Evolutionary conservation across 2,888 invertebrate genomes (phyloP).

Genomic region (Pristionchus exspectatus): DNA sequence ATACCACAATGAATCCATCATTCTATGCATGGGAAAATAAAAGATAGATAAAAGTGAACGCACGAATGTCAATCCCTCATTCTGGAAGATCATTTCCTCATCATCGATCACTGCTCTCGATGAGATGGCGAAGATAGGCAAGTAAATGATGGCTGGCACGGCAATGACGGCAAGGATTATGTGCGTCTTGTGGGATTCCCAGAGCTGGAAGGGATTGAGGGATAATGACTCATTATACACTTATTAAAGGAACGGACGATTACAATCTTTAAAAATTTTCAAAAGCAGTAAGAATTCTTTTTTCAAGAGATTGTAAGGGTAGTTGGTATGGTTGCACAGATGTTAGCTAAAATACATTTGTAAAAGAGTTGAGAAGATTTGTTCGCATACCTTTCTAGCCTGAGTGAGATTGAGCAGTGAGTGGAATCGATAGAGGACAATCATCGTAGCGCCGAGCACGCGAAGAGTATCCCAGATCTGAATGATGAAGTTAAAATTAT

Average conservation of each 20-base stretch:
- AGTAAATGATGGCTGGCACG: not conserved
- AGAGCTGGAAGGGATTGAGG: not conserved
- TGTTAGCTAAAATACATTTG: too few relatives aligned
- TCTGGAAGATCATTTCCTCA: constrained; percentile 30
- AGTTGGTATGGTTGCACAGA: not conserved
- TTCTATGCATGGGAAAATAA: not conserved
- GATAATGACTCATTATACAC: too few relatives aligned
- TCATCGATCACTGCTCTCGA: not conserved
- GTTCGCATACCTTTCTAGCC: not conserved
- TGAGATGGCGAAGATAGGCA: not conserved
- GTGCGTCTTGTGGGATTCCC: not conserved
- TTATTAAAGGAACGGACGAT: too few relatives aligned
- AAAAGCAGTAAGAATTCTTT: too few relatives aligned
- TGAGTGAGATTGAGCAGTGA: not conserved
- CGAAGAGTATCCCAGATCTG: constrained; percentile 29
- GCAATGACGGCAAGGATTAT: not conserved
- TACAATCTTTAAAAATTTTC: too few relatives aligned
- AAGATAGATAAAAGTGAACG: not conserved
- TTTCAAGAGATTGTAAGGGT: too few relatives aligned
- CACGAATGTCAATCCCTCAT: not conserved
- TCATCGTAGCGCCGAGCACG: not conserved
- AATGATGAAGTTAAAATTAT: not conserved
- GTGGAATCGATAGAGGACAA: constrained; percentile 36
- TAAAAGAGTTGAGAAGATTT: too few relatives aligned
- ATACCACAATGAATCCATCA: not conserved